A percentile compares a stretch with the other conserved stretches of the same genome.
Evolutionary conservation across 2,888 invertebrate genomes (phyloP).

Genomic region (Lepeophtheirus nordmannii): DNA sequence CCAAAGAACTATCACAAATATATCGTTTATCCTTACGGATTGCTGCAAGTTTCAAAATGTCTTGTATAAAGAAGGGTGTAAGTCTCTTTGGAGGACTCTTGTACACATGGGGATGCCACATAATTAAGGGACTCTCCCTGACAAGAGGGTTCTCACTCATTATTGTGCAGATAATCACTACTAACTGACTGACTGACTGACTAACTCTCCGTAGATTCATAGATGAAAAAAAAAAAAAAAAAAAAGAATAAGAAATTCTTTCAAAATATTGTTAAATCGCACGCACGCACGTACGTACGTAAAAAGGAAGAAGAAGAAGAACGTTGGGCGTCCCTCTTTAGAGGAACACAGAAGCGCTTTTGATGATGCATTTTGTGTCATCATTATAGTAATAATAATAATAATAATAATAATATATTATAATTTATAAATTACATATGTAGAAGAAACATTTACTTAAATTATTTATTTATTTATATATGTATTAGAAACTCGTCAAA

Average conservation of each 20-base stretch:
- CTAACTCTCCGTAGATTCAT: not conserved
- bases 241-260: not conserved
- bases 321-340: conserved; percentile 3
- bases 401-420: no score
- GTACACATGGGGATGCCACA: conserved; percentile 79
- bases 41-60: conserved; percentile 57
- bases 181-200: no score
- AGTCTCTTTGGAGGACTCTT: conserved; percentile 61
- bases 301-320: conserved; percentile 11
- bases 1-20: not conserved
- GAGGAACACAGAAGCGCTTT: no score
- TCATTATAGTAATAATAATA: no score
- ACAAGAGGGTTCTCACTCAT: not conserved
- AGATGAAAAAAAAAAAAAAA: not conserved
- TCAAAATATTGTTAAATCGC: not conserved
- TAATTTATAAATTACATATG: no score
- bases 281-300: conserved; percentile 6
- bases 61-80: conserved; percentile 71
- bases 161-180: not conserved
- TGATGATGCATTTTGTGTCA: no score
- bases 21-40: conserved; percentile 25
- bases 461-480: no score
- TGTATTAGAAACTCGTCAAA: no score
- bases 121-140: not conserved
- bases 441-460: no score